Percentiles rank a stretch among this genome's conserved stretches.
phyloP scores from a whole-genome alignment of 2,888 invertebrate species.

The Drosophila peninsularis region DNA sequence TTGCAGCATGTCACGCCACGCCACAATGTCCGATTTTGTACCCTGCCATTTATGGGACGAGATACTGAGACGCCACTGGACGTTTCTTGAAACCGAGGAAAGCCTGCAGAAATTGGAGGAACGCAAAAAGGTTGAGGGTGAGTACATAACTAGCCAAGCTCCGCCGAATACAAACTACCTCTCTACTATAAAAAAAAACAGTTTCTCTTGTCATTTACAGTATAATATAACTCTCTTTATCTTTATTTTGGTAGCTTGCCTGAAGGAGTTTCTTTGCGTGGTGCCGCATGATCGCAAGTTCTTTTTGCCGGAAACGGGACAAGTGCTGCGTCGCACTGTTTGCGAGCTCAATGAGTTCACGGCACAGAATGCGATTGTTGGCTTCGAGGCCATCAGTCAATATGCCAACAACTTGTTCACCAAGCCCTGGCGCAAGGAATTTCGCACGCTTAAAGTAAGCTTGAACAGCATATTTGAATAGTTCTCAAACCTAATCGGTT shows the following conservation, averaged over 20 bases:
- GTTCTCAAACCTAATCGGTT: background rate
- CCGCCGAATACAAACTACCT: too few species aligned
- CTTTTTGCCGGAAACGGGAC: constrained; percentile 89
- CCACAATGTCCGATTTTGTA: constrained; percentile 84
- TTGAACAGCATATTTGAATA: background rate
- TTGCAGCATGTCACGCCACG: constrained; percentile 61
- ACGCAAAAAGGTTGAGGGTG: constrained; percentile 91
- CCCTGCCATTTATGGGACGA: constrained; percentile 88
- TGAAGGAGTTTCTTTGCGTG: constrained; percentile 91
- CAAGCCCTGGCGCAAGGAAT: constrained; percentile 96
- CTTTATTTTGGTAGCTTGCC: constrained; percentile 87
- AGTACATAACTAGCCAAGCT: constrained; percentile 15
- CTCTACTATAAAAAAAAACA: too few species aligned
- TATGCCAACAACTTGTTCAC: constrained; percentile 94
- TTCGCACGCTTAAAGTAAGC: constrained; percentile 90
- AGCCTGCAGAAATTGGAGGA: constrained; percentile 91
- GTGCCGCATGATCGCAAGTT: constrained; percentile 93
- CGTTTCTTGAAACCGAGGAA: constrained; percentile 92
- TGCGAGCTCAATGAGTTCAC: constrained; percentile 90
- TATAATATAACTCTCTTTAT: background rate
- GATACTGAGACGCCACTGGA: constrained; percentile 91
- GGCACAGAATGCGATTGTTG: constrained; percentile 91
- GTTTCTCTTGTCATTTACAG: background rate
- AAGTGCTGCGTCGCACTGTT: constrained; percentile 91
- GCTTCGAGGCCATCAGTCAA: constrained; percentile 93